phyloP scores from a whole-genome alignment of 2,113 vertebrate genomes.

The Piliocolobus tephrosceles region DNA sequence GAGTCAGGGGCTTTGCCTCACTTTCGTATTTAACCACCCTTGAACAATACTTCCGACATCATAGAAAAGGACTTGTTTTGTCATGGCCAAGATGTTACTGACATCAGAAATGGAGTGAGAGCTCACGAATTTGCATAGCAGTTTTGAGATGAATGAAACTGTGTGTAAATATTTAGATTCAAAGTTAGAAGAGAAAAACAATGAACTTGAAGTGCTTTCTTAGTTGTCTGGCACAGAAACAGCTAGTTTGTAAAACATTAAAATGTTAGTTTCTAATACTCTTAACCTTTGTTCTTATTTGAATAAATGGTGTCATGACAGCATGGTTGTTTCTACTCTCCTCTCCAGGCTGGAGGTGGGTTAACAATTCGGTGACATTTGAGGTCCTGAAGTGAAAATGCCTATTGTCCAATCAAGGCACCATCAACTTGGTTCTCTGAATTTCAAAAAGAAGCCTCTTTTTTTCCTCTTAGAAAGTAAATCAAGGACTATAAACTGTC shows the following conservation, averaged over 20 bases:
- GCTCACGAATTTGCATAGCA: not conserved
- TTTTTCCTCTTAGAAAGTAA: not conserved
- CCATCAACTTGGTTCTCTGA: not conserved
- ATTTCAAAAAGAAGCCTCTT: not conserved
- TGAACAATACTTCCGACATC: not conserved
- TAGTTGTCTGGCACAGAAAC: not conserved
- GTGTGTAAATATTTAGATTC: not conserved
- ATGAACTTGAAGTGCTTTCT: not conserved
- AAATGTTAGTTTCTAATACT: not conserved
- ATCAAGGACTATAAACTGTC: not conserved
- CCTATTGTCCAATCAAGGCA: not conserved
- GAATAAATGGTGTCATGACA: not conserved
- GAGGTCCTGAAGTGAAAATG: not conserved
- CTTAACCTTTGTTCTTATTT: not conserved
- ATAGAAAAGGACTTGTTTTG: not conserved
- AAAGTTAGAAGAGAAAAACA: not conserved
- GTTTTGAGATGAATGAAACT: not conserved
- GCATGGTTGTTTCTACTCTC: not conserved
- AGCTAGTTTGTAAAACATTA: not conserved
- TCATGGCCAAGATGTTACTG: not conserved
- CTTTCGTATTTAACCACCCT: not conserved
- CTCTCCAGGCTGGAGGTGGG: not conserved
- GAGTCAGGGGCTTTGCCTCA: not conserved
- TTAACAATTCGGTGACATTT: not conserved
- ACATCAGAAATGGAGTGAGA: not conserved